These are phyloP conservation scores for Antechinus flavipes DNA, from an alignment of 2,113 vertebrate genomes.

Conservation along the genomic window DNA sequence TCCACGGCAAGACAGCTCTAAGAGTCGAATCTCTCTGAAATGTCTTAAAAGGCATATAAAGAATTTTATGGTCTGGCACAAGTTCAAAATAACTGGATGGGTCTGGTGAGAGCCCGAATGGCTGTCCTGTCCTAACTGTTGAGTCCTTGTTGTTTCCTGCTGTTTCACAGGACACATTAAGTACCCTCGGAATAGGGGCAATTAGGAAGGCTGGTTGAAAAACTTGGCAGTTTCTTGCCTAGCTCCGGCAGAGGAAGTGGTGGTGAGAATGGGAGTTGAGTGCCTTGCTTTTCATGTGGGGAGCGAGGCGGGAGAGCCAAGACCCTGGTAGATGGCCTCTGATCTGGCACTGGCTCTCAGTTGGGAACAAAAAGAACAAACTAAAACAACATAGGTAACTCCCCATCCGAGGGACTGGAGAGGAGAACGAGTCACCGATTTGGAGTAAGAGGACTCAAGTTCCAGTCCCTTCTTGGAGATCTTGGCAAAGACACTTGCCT, in stretches of 20 bases:
- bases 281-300: slow-evolving; percentile 28
- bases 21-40: slow-evolving; percentile 76
- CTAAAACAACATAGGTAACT: not conserved
- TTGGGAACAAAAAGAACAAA: not conserved
- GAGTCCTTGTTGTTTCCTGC: slow-evolving; percentile 38
- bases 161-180: slow-evolving; percentile 46
- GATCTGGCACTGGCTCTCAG: not conserved
- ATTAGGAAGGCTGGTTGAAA: slow-evolving; percentile 59
- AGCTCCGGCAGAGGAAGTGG: slow-evolving; percentile 1
- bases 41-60: slow-evolving; percentile 71
- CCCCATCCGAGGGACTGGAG: not conserved
- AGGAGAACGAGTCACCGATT: not conserved
- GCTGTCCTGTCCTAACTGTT: slow-evolving; percentile 42
- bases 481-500: not conserved
- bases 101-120: slow-evolving; percentile 50
- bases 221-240: slow-evolving; percentile 36
- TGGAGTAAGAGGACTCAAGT: not conserved
- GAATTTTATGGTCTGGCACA: slow-evolving; percentile 68
- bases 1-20: slow-evolving; percentile 54
- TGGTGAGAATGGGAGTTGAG: not conserved
- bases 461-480: not conserved
- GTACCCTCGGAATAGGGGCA: slow-evolving; percentile 21
- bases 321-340: not conserved
- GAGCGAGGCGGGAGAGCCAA: not conserved
- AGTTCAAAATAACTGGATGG: slow-evolving; percentile 41